Conservation (phyloP, 37 sponge, comb jelly and placozoan genomes). For the Ephydatia muelleri region DNA sequence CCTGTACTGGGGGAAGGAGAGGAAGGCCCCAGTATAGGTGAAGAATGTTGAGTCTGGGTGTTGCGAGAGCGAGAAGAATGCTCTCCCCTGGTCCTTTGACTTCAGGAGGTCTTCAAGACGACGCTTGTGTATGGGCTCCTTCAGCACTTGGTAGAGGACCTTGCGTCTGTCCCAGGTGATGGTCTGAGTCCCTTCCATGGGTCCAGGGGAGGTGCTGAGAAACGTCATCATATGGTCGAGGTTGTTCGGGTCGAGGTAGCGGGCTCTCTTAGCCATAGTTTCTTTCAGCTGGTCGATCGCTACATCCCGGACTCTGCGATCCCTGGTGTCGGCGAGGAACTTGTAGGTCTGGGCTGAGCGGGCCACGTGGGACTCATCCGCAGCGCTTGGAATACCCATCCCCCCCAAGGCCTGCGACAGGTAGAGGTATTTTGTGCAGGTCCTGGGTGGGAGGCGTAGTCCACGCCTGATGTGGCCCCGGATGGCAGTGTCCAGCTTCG, state of each 20-base stretch:
- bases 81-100: constrained; percentile 19
- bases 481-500: not conserved
- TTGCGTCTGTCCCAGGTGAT: not conserved
- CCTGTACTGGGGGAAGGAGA: constrained; percentile 9
- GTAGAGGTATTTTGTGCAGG: constrained; percentile 21
- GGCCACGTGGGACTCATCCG: constrained; percentile 1
- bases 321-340: not conserved
- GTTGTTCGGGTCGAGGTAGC: not conserved
- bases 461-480: not conserved
- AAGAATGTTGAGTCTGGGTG: constrained; percentile 19
- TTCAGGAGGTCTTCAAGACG: not conserved
- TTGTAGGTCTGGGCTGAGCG: not conserved
- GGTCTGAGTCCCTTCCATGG: not conserved
- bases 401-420: constrained; percentile 13
- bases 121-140: too few relatives aligned
- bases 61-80: not conserved
- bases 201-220: not conserved
- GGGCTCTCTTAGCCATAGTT: not conserved
- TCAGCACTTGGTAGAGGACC: not conserved
- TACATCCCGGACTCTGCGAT: not conserved
- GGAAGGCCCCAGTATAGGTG: constrained; percentile 3
- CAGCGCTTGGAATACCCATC: constrained; percentile 22
- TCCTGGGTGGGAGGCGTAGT: constrained; percentile 5
- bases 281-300: not conserved
- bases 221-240: not conserved